phyloP scores from a whole-genome alignment of 1,140 invertebrate species.

The Diorhabda elongata region DNA sequence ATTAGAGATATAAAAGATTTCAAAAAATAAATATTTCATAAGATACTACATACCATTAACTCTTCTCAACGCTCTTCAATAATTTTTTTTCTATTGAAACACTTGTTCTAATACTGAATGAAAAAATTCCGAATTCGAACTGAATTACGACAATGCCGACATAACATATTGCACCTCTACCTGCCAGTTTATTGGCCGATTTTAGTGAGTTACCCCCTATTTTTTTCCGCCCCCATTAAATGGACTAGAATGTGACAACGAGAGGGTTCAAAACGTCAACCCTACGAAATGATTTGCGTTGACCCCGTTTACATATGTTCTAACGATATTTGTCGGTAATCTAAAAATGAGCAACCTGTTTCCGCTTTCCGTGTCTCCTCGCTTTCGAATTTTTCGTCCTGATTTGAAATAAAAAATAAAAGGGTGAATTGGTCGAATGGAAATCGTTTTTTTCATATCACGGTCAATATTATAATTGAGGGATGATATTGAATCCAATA shows the following conservation, averaged over 20 bases:
- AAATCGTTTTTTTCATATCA: too few relatives aligned
- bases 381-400: background rate
- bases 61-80: too few relatives aligned
- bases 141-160: conserved; percentile 16
- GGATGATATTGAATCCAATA: too few relatives aligned
- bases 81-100: too few relatives aligned
- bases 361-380: conserved; percentile 4
- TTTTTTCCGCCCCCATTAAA: conserved; percentile 24
- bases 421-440: too few relatives aligned
- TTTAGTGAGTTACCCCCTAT: conserved; percentile 24
- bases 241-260: conserved; percentile 12
- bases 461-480: too few relatives aligned
- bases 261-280: conserved; percentile 22
- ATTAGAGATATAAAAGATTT: too few relatives aligned
- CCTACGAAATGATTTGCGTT: conserved; percentile 26
- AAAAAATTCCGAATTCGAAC: conserved; percentile 15
- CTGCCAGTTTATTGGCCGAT: conserved; percentile 36
- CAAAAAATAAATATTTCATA: too few relatives aligned
- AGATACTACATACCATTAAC: too few relatives aligned
- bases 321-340: conserved; percentile 19
- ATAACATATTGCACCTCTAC: conserved; percentile 36
- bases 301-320: conserved; percentile 23
- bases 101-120: too few relatives aligned
- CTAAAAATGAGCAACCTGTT: background rate
- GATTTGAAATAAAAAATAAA: too few relatives aligned